Evolutionary conservation across 1,140 invertebrate genomes (phyloP).

Genomic region (Drosophila ogumai): DNA sequence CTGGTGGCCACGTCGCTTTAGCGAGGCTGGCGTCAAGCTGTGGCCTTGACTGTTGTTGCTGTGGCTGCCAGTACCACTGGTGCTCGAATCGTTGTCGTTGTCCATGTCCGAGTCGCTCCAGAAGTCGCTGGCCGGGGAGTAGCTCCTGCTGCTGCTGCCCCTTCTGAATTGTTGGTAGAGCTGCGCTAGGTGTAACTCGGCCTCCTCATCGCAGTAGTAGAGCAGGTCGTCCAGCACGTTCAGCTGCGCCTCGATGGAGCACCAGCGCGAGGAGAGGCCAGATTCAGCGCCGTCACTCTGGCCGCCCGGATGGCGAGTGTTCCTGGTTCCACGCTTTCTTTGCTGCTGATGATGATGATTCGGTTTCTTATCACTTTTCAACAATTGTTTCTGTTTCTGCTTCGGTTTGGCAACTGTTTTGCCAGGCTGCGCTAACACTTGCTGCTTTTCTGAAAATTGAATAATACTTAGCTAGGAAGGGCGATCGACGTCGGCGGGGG

Average conservation of each 20-base stretch:
- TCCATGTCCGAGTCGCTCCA: constrained; percentile 76
- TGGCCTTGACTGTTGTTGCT: constrained; percentile 84
- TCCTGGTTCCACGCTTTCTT: constrained; percentile 34
- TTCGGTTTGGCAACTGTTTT: constrained; percentile 46
- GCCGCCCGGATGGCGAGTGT: constrained; percentile 12
- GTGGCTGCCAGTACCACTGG: constrained; percentile 86
- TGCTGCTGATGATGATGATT: constrained; percentile 43
- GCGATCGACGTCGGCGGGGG: not conserved
- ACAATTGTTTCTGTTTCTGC: constrained; percentile 64
- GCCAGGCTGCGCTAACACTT: constrained; percentile 24
- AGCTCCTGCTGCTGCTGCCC: constrained; percentile 33
- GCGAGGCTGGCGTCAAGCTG: constrained; percentile 77
- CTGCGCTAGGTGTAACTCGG: constrained; percentile 62
- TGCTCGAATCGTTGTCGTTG: constrained; percentile 73
- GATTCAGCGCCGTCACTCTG: constrained; percentile 50
- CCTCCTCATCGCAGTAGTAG: constrained; percentile 78
- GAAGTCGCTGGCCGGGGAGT: constrained; percentile 32
- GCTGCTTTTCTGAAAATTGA: constrained; percentile 33
- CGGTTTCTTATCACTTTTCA: constrained; percentile 65
- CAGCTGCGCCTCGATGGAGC: constrained; percentile 77
- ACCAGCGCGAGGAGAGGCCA: constrained; percentile 76
- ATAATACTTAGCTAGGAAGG: constrained; percentile 6
- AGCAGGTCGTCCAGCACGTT: constrained; percentile 76
- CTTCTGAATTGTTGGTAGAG: constrained; percentile 61
- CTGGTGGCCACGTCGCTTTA: constrained; percentile 91